Evolutionary conservation across 2,888 invertebrate species (phyloP).

Genomic region (Agrenia bidenticulata): DNA sequence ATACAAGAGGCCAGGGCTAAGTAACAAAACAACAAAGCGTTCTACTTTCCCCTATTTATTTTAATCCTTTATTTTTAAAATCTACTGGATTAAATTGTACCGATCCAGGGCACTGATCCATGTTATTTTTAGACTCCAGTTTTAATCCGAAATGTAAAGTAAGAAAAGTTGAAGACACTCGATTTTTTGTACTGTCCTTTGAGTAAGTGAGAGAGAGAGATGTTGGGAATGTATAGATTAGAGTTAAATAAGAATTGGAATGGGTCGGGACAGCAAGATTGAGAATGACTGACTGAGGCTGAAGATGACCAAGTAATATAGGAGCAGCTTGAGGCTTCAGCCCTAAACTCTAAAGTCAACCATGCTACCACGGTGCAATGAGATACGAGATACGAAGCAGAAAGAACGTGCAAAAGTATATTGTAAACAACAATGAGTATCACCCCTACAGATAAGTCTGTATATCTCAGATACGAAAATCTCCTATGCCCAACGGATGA

Average conservation of each 20-base stretch:
- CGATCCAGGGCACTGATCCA: no score
- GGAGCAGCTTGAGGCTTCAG: not conserved
- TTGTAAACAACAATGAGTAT: conserved; percentile 18
- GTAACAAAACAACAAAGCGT: no score
- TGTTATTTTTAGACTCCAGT: no score
- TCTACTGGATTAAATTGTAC: no score
- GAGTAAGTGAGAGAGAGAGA: not conserved
- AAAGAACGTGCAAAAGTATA: conserved; percentile 16
- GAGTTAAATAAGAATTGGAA: conserved; percentile 8
- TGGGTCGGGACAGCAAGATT: conserved; percentile 9
- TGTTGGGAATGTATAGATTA: not conserved
- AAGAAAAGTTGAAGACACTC: no score
- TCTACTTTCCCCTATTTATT: no score
- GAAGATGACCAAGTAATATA: conserved; percentile 18
- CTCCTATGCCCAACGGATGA: no score
- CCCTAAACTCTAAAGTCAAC: conserved; percentile 5
- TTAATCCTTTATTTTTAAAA: no score
- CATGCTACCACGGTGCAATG: conserved; percentile 5
- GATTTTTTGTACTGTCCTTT: no score
- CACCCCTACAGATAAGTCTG: conserved; percentile 14
- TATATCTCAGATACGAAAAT: not conserved
- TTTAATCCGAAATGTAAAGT: no score
- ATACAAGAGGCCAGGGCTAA: no score
- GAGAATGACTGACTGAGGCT: conserved; percentile 10
- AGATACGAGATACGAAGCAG: not conserved